A percentile compares a stretch with the other conserved stretches of the same genome.
These are phyloP conservation scores for Seira musarum DNA, from an alignment of 2,888 invertebrate species.

Conservation along the genomic window DNA sequence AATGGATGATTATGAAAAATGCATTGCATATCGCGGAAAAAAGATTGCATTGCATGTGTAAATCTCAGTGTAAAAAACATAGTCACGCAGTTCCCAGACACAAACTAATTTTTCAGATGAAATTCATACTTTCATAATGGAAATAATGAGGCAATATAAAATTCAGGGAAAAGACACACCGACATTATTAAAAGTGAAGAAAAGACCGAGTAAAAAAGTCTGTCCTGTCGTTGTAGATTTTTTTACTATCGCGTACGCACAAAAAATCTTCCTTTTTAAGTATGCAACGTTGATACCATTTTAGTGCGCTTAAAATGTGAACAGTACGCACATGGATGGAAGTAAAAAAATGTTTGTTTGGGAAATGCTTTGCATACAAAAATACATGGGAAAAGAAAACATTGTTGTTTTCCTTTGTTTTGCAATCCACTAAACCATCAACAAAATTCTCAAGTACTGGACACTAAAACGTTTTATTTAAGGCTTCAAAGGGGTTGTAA, in stretches of 20 bases:
- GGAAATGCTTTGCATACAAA: too few species aligned
- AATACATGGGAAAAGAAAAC: too few species aligned
- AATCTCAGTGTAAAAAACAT: neutral
- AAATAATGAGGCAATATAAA: conserved; percentile 42
- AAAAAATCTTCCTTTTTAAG: conserved; percentile 2
- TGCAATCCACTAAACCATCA: too few species aligned
- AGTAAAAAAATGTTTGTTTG: too few species aligned
- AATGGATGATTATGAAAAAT: conserved; percentile 31
- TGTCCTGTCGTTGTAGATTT: conserved; percentile 10
- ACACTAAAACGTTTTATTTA: too few species aligned
- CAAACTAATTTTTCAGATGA: conserved; percentile 35
- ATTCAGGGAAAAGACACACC: too few species aligned
- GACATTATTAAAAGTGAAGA: conserved; percentile 19
- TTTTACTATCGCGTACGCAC: too few species aligned
- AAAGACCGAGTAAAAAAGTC: conserved; percentile 13
- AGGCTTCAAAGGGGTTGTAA: too few species aligned
- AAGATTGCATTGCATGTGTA: neutral
- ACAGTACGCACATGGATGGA: too few species aligned
- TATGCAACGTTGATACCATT: neutral
- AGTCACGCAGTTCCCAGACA: conserved; percentile 38
- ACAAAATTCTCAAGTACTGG: too few species aligned
- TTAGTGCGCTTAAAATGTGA: too few species aligned
- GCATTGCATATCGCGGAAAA: neutral
- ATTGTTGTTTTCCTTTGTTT: too few species aligned
- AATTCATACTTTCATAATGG: conserved; percentile 38